Conservation (phyloP, 2,113 vertebrate species). For the Stigmatopora argus region DNA sequence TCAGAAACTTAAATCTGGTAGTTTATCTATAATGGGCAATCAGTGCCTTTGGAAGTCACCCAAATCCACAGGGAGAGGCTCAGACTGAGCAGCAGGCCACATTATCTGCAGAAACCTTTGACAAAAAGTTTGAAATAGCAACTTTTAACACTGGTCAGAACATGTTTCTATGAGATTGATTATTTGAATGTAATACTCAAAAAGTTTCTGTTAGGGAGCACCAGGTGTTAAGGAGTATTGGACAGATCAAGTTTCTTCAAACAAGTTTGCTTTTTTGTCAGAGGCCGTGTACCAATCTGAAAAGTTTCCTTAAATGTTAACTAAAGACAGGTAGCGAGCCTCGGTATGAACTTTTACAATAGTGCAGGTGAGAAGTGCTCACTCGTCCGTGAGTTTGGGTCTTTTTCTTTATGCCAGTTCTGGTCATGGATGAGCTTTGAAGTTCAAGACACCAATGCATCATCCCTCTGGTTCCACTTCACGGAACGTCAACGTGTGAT, state of each 20-base stretch:
- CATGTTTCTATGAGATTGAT: neutral
- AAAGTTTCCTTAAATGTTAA: slow-evolving; percentile 29
- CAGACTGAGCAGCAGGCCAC: slow-evolving; percentile 2
- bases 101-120: slow-evolving; percentile 18
- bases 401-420: slow-evolving; percentile 2
- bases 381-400: slow-evolving; percentile 10
- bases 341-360: slow-evolving; percentile 2
- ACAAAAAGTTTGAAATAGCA: slow-evolving; percentile 5
- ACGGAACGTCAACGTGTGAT: slow-evolving; percentile 34
- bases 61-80: slow-evolving; percentile 28
- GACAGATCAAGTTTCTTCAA: slow-evolving; percentile 18
- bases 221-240: neutral
- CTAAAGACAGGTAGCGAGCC: slow-evolving; percentile 13
- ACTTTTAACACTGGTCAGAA: neutral
- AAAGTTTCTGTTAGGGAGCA: neutral
- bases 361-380: slow-evolving; percentile 7
- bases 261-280: slow-evolving; percentile 2
- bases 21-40: slow-evolving; percentile 60
- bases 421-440: slow-evolving; percentile 33
- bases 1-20: slow-evolving; percentile 40
- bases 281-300: neutral
- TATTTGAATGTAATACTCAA: neutral
- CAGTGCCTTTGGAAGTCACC: slow-evolving; percentile 30
- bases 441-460: slow-evolving; percentile 40
- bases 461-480: slow-evolving; percentile 47